Evolutionary conservation across 23 tunicate genomes (phyloP), one percentile per base, ranked within the genome.

Genomic region (Styela plicata): DNA sequence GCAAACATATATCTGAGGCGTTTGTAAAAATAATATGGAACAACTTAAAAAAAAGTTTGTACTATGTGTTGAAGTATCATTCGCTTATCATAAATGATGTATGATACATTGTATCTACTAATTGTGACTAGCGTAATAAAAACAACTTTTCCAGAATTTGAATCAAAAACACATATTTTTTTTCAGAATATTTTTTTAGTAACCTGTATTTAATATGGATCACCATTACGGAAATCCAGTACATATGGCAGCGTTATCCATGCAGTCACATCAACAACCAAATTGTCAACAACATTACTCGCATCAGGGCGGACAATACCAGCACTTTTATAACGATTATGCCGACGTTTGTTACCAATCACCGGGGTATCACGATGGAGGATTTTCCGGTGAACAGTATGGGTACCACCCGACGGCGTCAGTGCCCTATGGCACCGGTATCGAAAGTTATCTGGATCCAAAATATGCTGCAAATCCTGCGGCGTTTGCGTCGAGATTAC

Each of bases 401-500:
- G 81, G 81, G 13, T 76, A 76, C 1, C 81, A 76, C 33, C 33
- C 81, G 69, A 76, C 81, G 19, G 52, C 81, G 26, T 76, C 96
- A 30, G 83, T 85, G 2, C 57, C 86, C 24, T 78, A 86, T 32
- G 84, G 86, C 31, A 85, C 87, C 2, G 97, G 97, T 23, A 91
- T 91, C 64, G 97, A 91, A 73, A 91, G 86, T 71, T 91, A 91
- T 64, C 37, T 91, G 75, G 97, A 91, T 69, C 97, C 97, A 31
- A 91, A 91, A 70, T 91, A 91, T 84, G 80, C 89, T 21, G 52
- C 87, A 0, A 89, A 91, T 68, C 97, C 97, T 0, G 77, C 97
- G 21, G 85, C 97, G 23, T 91, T 91, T 69, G 87, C 97, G 5
- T 90, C 96, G 34, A 63, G 97, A 2, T 69, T 91, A 24, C 90